Conservation (phyloP, 1,140 invertebrate genomes). For the Coelopa frigida region DNA sequence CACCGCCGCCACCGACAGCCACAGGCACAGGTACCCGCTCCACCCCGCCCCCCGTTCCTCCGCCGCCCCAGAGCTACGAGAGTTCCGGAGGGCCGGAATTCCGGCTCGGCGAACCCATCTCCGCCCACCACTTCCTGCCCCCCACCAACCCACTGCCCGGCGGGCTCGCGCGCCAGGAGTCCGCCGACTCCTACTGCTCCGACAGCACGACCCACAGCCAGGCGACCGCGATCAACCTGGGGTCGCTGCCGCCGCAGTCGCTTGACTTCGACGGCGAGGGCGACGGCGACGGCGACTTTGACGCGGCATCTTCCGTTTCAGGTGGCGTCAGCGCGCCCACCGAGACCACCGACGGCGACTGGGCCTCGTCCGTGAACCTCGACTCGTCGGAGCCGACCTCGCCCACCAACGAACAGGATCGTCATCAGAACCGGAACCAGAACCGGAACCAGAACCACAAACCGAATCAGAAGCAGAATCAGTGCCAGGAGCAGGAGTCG, state of each 20-base stretch:
- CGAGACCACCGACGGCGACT: not conserved
- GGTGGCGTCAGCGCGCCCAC: conserved; percentile 6
- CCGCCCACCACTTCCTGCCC: conserved; percentile 6
- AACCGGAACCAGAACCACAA: not conserved
- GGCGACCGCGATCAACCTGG: conserved; percentile 50
- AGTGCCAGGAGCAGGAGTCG: too few species aligned
- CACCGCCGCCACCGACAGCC: not conserved
- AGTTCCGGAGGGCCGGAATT: too few species aligned
- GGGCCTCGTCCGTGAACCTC: conserved; percentile 17
- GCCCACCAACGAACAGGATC: not conserved
- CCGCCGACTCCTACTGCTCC: conserved; percentile 44
- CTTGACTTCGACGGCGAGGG: conserved; percentile 22
- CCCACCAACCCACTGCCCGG: conserved; percentile 3
- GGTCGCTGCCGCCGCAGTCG: conserved; percentile 34
- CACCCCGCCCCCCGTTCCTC: not conserved
- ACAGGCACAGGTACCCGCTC: not conserved
- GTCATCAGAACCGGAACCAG: not conserved
- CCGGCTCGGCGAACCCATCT: too few species aligned
- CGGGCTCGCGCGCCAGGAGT: conserved; percentile 33
- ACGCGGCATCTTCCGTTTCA: conserved; percentile 16
- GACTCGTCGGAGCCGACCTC: conserved; percentile 11
- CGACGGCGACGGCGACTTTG: conserved; percentile 10
- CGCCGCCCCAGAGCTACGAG: not conserved
- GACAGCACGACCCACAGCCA: conserved; percentile 48
- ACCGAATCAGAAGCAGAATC: conserved; percentile 2